Evolutionary conservation across 2,113 vertebrate genomes (phyloP), one percentile per base, ranked within the genome.

Genomic region (Forbesichthys papilliferus): DNA sequence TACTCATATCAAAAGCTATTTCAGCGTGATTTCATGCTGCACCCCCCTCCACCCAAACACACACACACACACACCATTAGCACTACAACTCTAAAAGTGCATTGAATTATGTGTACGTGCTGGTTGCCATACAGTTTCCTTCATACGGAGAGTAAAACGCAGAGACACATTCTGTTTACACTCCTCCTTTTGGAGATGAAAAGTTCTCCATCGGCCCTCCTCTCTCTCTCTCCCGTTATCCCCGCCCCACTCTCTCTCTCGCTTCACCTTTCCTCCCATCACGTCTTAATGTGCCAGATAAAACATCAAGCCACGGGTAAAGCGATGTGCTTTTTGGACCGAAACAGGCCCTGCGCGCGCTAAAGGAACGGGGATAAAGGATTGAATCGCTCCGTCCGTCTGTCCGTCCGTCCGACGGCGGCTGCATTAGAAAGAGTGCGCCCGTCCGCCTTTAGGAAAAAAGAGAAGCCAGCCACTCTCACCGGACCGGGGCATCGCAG

Each of bases 401-500:
- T 81, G 75, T 60, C 11, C 36, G 48, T 42, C 73, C 65, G 62
- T 71, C 79, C 80, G 74, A 60, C 51, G 68, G 79, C 72, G 1
- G 60, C 80, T 75, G 80, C 90, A 91, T 90, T 92, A 90, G 84
- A 78, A 82, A 58, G 13, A 55, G 7, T n/a, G 8, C 54, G 7
- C 13, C 83, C 80, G 74, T 78, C 77, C 85, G 1, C 79, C 67
- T 79, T 82, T 86, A 94, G 94, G 96, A 96, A 84, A 89, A 93
- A 27, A 27, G 27, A 27, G 27, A 27, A 95, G 93, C 92, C 95
- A 88, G 92, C 94, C 94, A 95, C 93, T 94, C 94, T 94, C 91
- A 60, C 61, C 62, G 79, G 84, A 71, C 82, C 65, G 33, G 77
- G 69, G 81, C 79, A 82, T 89, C 84, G 82, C 75, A 74, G 73